A percentile compares a stretch with the other conserved stretches of the same genome.
These are phyloP conservation scores for Spea bombifrons DNA, from an alignment of 2,113 vertebrate genomes.

Conservation along the genomic window DNA sequence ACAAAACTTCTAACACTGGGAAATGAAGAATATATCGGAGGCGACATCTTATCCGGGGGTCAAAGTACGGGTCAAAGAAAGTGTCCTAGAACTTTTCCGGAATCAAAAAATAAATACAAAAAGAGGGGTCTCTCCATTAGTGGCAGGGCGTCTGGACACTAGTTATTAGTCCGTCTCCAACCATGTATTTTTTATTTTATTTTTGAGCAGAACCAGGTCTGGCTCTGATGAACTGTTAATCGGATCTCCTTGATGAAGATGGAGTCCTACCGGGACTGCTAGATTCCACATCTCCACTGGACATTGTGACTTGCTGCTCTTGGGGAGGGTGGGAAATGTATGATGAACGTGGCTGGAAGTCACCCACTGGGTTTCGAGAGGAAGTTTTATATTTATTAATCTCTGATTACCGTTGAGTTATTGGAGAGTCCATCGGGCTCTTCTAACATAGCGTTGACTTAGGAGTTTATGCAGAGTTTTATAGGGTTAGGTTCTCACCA, in stretches of 20 bases:
- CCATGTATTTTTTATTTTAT: too few relatives aligned
- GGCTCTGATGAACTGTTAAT: background rate
- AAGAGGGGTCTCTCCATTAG: slow-evolving; percentile 54
- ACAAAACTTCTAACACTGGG: background rate
- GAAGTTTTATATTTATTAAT: slow-evolving; percentile 51
- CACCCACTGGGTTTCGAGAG: background rate
- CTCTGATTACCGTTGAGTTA: slow-evolving; percentile 33
- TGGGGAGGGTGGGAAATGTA: background rate
- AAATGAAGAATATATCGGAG: slow-evolving; percentile 45
- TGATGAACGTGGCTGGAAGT: slow-evolving; percentile 32
- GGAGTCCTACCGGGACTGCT: slow-evolving; percentile 59
- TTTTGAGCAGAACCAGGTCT: slow-evolving; percentile 28
- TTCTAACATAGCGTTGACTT: slow-evolving; percentile 59
- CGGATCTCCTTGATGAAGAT: background rate
- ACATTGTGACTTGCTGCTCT: slow-evolving; percentile 7
- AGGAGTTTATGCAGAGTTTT: slow-evolving; percentile 72
- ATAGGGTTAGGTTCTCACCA: slow-evolving; percentile 52
- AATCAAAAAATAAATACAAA: slow-evolving; percentile 19
- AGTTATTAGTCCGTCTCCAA: background rate
- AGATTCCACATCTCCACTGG: slow-evolving; percentile 7
- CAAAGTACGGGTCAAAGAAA: background rate
- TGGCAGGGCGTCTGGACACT: slow-evolving; percentile 70
- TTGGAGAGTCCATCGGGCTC: slow-evolving; percentile 56
- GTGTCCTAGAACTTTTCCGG: slow-evolving; percentile 1
- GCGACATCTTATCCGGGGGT: slow-evolving; percentile 55